Conservation (phyloP, 2,797 vertebrate genomes). For the Tenualosa thibaudeaui region DNA sequence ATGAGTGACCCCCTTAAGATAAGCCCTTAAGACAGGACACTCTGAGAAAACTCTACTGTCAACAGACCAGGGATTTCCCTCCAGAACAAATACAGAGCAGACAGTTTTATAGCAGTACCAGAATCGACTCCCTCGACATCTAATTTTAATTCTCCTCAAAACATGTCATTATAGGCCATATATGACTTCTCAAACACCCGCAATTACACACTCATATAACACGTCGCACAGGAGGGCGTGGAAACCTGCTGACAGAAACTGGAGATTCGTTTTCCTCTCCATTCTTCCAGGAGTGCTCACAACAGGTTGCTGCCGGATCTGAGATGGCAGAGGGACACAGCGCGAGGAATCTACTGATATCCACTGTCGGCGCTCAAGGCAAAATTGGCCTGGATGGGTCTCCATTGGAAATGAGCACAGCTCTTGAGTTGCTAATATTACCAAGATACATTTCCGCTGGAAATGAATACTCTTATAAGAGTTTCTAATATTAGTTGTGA, state of each 20-base stretch:
- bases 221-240: background rate
- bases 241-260: constrained; percentile 11
- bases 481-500: background rate
- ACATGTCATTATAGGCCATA: constrained; percentile 19
- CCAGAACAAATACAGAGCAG: background rate
- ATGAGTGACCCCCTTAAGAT: background rate
- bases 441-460: background rate
- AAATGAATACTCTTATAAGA: background rate
- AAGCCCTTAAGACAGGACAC: too few species aligned
- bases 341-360: background rate
- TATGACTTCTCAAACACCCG: background rate
- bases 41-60: background rate
- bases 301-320: background rate
- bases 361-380: background rate
- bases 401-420: background rate
- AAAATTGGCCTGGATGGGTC: background rate
- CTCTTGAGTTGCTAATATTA: background rate
- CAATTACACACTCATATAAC: constrained; percentile 22
- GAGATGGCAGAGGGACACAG: background rate
- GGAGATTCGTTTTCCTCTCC: constrained; percentile 7
- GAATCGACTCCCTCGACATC: background rate
- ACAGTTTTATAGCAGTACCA: background rate
- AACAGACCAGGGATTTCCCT: background rate
- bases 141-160: constrained; percentile 12
- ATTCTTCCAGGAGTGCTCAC: background rate